These are phyloP conservation scores for Atethmia centrago DNA, from an alignment of 2,888 invertebrate species.

Conservation along the genomic window DNA sequence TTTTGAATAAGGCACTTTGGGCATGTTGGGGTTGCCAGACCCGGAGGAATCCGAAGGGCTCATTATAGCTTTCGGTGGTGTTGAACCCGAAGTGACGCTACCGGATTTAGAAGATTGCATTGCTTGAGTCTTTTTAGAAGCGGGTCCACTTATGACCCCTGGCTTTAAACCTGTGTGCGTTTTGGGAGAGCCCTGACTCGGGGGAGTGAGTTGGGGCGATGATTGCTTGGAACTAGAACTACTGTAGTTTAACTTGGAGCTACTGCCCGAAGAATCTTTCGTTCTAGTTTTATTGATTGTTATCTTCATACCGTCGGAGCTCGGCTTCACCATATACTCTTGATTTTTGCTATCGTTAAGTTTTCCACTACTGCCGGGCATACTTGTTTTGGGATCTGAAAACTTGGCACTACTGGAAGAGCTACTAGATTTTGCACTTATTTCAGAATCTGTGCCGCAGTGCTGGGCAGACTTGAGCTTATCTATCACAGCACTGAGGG, in stretches of 20 bases:
- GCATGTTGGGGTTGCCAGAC: constrained; percentile 75
- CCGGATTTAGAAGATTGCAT: constrained; percentile 89
- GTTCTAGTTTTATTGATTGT: constrained; percentile 97
- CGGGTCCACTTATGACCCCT: constrained; percentile 96
- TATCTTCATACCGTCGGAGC: constrained; percentile 97
- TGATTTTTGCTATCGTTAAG: constrained; percentile 92
- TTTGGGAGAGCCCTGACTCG: constrained; percentile 93
- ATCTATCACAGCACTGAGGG: constrained; percentile 96
- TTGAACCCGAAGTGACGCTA: constrained; percentile 79
- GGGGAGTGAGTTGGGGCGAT: constrained; percentile 86
- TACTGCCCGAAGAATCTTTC: constrained; percentile 91
- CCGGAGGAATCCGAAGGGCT: constrained; percentile 83
- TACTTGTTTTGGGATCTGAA: constrained; percentile 87
- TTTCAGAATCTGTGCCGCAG: constrained; percentile 90
- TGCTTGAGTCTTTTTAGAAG: constrained; percentile 94
- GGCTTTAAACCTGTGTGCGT: constrained; percentile 96
- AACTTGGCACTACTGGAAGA: constrained; percentile 86
- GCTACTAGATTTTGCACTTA: constrained; percentile 86
- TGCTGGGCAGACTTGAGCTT: constrained; percentile 95
- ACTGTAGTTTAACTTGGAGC: constrained; percentile 85
- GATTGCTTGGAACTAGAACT: constrained; percentile 87
- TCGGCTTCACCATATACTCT: constrained; percentile 97
- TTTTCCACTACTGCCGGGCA: constrained; percentile 82
- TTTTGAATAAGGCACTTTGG: constrained; percentile 89
- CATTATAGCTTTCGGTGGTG: constrained; percentile 85